Evolutionary conservation across 1,140 invertebrate species (phyloP), one percentile per base, ranked within the genome.

Genomic region (Drosophila virilis): DNA sequence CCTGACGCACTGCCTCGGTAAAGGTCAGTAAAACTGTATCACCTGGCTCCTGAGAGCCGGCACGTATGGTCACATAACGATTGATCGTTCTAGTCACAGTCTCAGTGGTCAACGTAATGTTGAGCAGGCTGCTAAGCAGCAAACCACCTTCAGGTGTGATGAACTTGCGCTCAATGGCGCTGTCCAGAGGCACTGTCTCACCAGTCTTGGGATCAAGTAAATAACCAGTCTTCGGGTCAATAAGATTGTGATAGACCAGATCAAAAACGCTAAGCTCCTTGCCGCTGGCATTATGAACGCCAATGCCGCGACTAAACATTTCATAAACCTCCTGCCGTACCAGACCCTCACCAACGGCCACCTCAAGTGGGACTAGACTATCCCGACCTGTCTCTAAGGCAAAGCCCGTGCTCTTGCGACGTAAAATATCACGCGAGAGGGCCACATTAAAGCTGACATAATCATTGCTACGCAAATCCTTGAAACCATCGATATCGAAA

Each of bases 401-500:
- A 71, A 95, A 95, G 79, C 95, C 95, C 48, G 94, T 94, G 48
- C 95, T 94, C 78, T 95, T 96, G 64, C 95, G 95, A 85, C 96
- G 95, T 58, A 98, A 94, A 55, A 97, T 92, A 74, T 96, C 97
- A 81, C 95, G 96, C 52, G 95, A 94, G 52, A 98, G 91, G 50
- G 98, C 98, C 67, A 95, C 94, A 92, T 98, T 97, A 74, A 99
- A 96, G 84, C 96, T 97, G 45, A 99, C 94, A 88, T 96, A 96
- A 91, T 97, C 96, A 22, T 95, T 95, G 50, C 95, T 96, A 71
- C 95, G 94, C 0, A 96, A 95, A 92, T 98, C 97, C 88, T 96
- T 96, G 89, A 99, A 97, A 64, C 96, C 97, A 77, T 97, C 97
- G 64, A 98, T 97, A 91, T 98, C 96, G 91, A 98, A 98, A 66